Evolutionary conservation across 2,797 vertebrate genomes (phyloP).

Genomic region (Pangasius mekongensis): DNA sequence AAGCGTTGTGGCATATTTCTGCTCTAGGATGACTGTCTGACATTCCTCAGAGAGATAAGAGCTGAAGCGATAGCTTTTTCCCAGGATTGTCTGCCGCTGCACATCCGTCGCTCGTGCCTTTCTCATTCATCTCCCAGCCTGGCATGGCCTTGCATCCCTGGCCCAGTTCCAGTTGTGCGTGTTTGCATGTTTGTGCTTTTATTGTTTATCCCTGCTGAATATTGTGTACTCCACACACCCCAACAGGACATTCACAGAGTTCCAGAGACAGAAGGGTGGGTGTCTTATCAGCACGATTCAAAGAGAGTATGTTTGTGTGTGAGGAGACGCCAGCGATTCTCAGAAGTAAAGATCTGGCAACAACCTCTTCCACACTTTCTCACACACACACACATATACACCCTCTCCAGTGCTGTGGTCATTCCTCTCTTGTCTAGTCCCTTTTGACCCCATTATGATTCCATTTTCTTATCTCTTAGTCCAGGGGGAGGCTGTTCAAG

Average conservation of each 20-base stretch:
- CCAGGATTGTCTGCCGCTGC: conserved; percentile 51
- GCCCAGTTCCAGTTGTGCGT: conserved; percentile 50
- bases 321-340: conserved; percentile 41
- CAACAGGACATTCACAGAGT: conserved; percentile 61
- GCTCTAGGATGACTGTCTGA: conserved; percentile 44
- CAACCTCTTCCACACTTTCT: conserved; percentile 33
- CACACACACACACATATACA: neutral
- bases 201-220: conserved; percentile 64
- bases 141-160: conserved; percentile 43
- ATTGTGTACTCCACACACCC: conserved; percentile 48
- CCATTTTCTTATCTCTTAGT: conserved; percentile 52
- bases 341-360: conserved; percentile 29
- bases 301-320: conserved; percentile 20
- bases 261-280: conserved; percentile 53
- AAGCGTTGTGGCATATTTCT: conserved; percentile 30
- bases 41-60: conserved; percentile 58
- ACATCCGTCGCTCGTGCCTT: conserved; percentile 33
- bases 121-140: conserved; percentile 26
- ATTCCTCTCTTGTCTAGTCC: conserved; percentile 40
- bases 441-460: conserved; percentile 52
- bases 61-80: conserved; percentile 40
- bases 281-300: conserved; percentile 55
- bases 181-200: conserved; percentile 47
- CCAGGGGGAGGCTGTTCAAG: conserved; percentile 46
- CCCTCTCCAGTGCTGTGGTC: conserved; percentile 17